Evolutionary conservation across 2,888 invertebrate genomes (phyloP), one percentile per base, ranked within the genome.

Genomic region (Phrixothrix hirtus): DNA sequence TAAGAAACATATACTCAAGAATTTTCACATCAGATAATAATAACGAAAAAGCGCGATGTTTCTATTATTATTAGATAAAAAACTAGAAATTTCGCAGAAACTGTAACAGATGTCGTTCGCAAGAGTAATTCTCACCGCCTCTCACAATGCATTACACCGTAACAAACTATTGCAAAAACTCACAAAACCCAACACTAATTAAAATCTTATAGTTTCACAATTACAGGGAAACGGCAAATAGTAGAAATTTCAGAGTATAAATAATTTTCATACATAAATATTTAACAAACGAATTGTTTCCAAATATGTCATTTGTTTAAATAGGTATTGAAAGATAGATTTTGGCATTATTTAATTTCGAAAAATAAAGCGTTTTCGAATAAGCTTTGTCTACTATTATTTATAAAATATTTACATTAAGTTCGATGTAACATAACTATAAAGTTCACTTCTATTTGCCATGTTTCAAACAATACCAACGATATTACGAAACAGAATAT

Each of bases 161-260:
- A 53, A 53, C 52, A 25, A 46, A 46, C 39, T 37, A 57, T 53
- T 52, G 52, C 49, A 49, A 57, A 49, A 57, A 57, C 49, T 42
- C 49, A 44, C 48, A 52, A 56, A 57, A 57, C 29, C 44, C 54
- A 46, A 42, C 46, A 35, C 48, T 51, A 48, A 55, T 51, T 55
- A 51, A 57, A 58, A 57, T 48, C 37, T 54, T 29, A 43, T 37
- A 44, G 51, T 54, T 29, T 48, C 48, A 54, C 54, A 43, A 54
- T 48, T 32, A 37, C 14, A 46, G 42, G 42, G 36, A 30, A 41
- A 49, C 57, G 57, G 57, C 57, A 49, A 44, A 57, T 32, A 5
- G 11, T 13, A 9, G 5, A 15, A 34, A 34, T 27, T 27, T 27
- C 3, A 27, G 9, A 10, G 27, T n/a, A n/a, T n/a, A n/a, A n/a